A percentile compares a stretch with the other conserved stretches of the same genome.
phyloP scores from a whole-genome alignment of 2,797 vertebrate species.

The Odontamblyopus rebecca region DNA sequence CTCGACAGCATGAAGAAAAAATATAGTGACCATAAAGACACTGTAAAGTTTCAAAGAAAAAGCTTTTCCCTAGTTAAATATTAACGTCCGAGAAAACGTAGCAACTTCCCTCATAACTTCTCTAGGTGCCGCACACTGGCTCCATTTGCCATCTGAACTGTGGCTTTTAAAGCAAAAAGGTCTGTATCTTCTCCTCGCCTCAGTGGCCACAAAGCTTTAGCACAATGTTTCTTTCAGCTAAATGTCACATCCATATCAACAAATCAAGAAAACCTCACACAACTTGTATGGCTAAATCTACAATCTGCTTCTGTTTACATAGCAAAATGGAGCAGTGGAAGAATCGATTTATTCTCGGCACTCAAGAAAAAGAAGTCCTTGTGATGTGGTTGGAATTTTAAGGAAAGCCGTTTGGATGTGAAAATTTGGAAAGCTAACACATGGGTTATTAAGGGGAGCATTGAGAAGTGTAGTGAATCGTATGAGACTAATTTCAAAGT shows the following conservation, averaged over 20 bases:
- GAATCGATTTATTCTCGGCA: constrained; percentile 58
- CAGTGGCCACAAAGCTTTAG: constrained; percentile 46
- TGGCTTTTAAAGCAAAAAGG: constrained; percentile 52
- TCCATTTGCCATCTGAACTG: constrained; percentile 48
- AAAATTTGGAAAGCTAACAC: constrained; percentile 73
- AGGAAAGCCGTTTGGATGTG: constrained; percentile 60
- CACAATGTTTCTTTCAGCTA: constrained; percentile 56
- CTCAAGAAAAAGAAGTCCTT: constrained; percentile 53
- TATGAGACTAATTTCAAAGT: constrained; percentile 67
- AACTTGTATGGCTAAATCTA: constrained; percentile 53
- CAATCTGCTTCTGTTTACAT: constrained; percentile 50
- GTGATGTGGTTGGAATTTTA: constrained; percentile 69
- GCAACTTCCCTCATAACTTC: constrained; percentile 56
- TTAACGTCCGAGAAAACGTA: constrained; percentile 69
- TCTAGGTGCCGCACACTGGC: constrained; percentile 28
- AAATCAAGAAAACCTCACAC: constrained; percentile 57
- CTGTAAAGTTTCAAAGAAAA: constrained; percentile 63
- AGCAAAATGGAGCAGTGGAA: constrained; percentile 58
- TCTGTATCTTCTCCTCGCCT: constrained; percentile 40
- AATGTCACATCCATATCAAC: constrained; percentile 65
- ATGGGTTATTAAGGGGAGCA: constrained; percentile 64
- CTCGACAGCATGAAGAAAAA: constrained; percentile 29
- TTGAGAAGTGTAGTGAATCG: constrained; percentile 54
- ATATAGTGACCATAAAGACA: constrained; percentile 44
- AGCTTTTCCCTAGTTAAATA: constrained; percentile 74